A percentile compares a stretch with the other conserved stretches of the same genome.
These are phyloP conservation scores for Philereme vetulata DNA, from an alignment of 2,888 invertebrate genomes.

Conservation along the genomic window DNA sequence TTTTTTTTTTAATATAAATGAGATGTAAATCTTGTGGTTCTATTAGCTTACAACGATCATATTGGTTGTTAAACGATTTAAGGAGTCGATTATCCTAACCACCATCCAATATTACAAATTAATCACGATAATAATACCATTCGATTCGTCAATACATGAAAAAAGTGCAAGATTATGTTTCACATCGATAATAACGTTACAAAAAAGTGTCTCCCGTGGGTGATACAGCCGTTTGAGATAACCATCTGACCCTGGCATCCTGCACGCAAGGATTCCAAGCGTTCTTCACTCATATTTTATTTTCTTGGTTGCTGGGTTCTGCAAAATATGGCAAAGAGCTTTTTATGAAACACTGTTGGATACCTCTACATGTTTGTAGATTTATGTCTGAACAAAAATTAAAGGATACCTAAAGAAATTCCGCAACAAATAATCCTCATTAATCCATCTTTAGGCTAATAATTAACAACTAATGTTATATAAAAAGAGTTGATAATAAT, in stretches of 20 bases:
- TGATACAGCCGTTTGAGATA: constrained; percentile 84
- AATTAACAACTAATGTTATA: no score
- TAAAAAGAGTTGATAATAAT: no score
- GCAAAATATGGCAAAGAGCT: constrained; percentile 24
- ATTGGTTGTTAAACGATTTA: no score
- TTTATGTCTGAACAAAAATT: background rate
- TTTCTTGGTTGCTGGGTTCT: constrained; percentile 39
- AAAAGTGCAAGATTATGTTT: constrained; percentile 62
- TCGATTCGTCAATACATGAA: constrained; percentile 47
- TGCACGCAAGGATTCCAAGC: constrained; percentile 79
- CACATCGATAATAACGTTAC: constrained; percentile 73
- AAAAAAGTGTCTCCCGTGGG: constrained; percentile 81
- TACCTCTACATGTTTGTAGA: background rate
- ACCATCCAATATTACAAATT: constrained; percentile 8
- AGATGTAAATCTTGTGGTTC: no score
- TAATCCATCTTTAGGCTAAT: no score
- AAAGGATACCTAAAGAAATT: no score
- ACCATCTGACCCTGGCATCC: constrained; percentile 76
- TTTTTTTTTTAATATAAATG: no score
- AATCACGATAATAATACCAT: constrained; percentile 23
- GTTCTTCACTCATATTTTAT: constrained; percentile 68
- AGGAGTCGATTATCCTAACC: background rate
- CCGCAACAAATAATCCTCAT: no score
- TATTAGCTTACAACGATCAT: no score
- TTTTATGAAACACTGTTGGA: constrained; percentile 1